Percentiles rank a stretch among this genome's conserved stretches.
phyloP scores from a whole-genome alignment of 2,797 vertebrate species.

The Vultur gryphus region DNA sequence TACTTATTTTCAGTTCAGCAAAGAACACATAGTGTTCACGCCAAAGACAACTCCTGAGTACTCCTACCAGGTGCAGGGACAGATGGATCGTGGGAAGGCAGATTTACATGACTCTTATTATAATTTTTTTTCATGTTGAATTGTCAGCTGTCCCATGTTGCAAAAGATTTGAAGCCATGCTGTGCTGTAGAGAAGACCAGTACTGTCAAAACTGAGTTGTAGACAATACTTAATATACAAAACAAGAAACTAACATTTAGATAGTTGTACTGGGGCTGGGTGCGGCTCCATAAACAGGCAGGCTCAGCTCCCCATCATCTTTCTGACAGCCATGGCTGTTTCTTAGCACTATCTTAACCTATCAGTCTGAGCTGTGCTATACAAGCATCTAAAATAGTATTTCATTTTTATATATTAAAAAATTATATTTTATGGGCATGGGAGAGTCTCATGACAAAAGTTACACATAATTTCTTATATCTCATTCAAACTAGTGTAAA shows the following conservation, averaged over 20 bases:
- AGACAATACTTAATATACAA: neutral
- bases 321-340: neutral
- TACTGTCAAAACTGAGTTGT: neutral
- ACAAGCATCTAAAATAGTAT: neutral
- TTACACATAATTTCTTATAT: neutral
- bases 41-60: neutral
- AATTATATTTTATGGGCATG: neutral
- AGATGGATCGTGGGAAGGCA: slow-evolving; percentile 27
- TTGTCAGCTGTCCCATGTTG: neutral
- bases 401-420: neutral
- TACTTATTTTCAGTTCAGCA: neutral
- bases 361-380: neutral
- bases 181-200: neutral
- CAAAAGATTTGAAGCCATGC: neutral
- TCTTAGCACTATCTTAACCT: neutral
- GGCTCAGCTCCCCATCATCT: neutral
- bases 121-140: neutral
- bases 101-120: neutral
- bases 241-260: neutral
- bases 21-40: neutral
- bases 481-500: neutral
- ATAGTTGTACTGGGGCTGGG: neutral
- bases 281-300: neutral
- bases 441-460: neutral
- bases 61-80: neutral